Evolutionary conservation across 2,888 invertebrate genomes (phyloP), one percentile per base, ranked within the genome.

Genomic region (Eristalis pertinax): DNA sequence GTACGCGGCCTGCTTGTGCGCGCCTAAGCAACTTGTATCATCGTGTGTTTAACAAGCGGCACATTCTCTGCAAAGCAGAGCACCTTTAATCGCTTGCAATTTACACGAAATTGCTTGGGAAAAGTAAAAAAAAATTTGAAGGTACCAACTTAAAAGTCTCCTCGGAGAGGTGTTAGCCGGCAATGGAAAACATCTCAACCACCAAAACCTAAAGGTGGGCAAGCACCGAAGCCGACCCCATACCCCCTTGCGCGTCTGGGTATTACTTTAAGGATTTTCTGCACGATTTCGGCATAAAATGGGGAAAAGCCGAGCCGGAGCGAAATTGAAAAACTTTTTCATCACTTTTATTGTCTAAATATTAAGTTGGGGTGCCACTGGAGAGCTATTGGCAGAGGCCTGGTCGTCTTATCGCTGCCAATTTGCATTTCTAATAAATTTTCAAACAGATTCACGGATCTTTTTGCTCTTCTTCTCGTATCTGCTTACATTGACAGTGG

Each of bases 271-370:
- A 81, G 72, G 72, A 84, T 84, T 84, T 84, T 84, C 84, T 58
- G 76, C 84, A 84, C 80, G 84, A 84, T 81, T 80, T 76, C 76
- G 72, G 80, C 80, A 84, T 84, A 81, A 84, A 84, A 80, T 80
- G 70, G 63, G 50, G 76, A 81, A 85, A 85, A 69, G 38, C 62
- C 43, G 62, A n/a, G 50, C 50, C 68, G 68, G 41, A 62, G 74
- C 60, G 24, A 86, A 86, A 86, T 86, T 86, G 82, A 82, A 86
- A 86, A 86, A 86, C 85, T 86, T 86, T 86, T 82, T 65, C 82
- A 86, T 86, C 85, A 86, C 82, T 86, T 78, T 86, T 86, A 82
- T 78, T 86, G 82, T 73, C 85, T 73, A 86, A 86, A 86, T 86
- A 86, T 86, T 82, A 78, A 82, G 82, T 82, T 78, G 77, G 73